Percentiles rank a stretch among this genome's conserved stretches.
These are phyloP conservation scores for Graptemys geographica DNA, from an alignment of 2,797 vertebrate genomes.

Conservation along the genomic window DNA sequence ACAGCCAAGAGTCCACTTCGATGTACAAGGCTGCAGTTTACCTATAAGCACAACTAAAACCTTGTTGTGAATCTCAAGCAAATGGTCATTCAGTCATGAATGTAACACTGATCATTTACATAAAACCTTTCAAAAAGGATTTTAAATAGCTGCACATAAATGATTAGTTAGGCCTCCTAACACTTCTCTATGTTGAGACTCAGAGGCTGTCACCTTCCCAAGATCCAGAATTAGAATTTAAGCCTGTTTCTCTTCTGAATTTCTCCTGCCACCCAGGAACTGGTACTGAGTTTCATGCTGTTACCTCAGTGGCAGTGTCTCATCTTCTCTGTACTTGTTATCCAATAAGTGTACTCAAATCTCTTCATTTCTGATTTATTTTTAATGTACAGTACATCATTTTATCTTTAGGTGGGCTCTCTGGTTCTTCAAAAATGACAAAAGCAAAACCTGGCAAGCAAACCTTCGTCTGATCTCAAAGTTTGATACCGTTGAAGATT, in stretches of 20 bases:
- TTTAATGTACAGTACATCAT: neutral
- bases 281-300: neutral
- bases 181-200: neutral
- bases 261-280: neutral
- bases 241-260: neutral
- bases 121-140: neutral
- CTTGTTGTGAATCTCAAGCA: neutral
- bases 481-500: conserved; percentile 98
- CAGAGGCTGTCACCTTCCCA: neutral
- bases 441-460: conserved; percentile 99
- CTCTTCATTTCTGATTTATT: neutral
- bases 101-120: neutral
- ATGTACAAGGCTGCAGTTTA: neutral
- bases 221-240: neutral
- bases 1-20: neutral
- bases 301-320: neutral
- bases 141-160: neutral
- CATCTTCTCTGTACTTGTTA: neutral
- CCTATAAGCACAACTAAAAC: neutral
- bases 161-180: neutral
- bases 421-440: conserved; percentile 99
- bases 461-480: conserved; percentile 98
- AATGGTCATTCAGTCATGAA: neutral
- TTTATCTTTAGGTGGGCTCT: conserved; percentile 92
- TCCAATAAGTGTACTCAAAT: neutral